Base-by-base conservation (phyloP, 2,888 invertebrate species). In the Limenitis camilla region DNA sequence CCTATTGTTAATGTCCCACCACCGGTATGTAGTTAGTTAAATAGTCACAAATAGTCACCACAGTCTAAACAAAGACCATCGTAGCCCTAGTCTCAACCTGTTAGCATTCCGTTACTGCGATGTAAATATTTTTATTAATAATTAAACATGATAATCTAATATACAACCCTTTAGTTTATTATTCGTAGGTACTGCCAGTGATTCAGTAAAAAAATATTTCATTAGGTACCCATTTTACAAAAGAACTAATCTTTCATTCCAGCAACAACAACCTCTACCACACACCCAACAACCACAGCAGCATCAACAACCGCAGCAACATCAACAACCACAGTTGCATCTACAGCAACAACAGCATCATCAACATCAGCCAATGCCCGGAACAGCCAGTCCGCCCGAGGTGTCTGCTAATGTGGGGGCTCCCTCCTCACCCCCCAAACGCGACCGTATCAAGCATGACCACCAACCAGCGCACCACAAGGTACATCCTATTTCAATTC, bases 341-440 rank as follows among this genome's bases (percentile, higher is more conserved):
- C 45, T 27, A 4, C 36, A n/a, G 8, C 33, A 6, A 10, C 29
- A 6, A 35, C 45, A 10, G 6, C 45, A 19, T 19, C 19, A 19
- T 2, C 11, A 10, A 11, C 53, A 50, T 40, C 61, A 65, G 57
- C 63, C 61, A 57, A 64, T 64, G 29, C 68, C 71, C 56, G 67
- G 77, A 48, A 67, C 78, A 59, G 59, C 72, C 54, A 69, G 66
- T 33, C 81, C 85, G 10, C 85, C 85, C 6, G 85, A 84, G 61
- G 85, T 86, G 64, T 85, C 85, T 0, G 85, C 85, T 36, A 84
- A 84, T 66, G 79, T 68, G 52, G 78, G 77, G 31, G 73, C 81
- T 5, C 68, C 58, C 3, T 51, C 55, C 6, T 52, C 61, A 42
- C 74, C 65, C 52, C 69, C 67, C 67, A 72, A 76, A 69, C 69